phyloP scores from a whole-genome alignment of 1,140 invertebrate species.

The Drusus annulatus region DNA sequence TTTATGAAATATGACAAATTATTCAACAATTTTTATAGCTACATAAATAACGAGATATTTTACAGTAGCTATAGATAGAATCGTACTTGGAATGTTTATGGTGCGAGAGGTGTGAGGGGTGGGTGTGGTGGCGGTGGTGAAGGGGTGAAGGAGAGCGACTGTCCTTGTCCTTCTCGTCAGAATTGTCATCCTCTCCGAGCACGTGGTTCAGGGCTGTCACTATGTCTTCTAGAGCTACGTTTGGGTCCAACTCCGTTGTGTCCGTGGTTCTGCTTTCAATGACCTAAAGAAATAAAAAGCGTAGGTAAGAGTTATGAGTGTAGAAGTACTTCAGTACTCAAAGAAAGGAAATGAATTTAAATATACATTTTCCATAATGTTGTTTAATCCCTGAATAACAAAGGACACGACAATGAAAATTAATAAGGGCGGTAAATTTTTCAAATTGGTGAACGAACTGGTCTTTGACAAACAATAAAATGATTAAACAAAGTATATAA shows the following conservation, averaged over 20 bases:
- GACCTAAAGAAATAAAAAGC: conserved; percentile 63
- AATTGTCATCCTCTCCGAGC: conserved; percentile 59
- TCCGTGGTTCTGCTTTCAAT: conserved; percentile 73
- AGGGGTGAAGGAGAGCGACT: conserved; percentile 58
- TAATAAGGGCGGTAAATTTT: too few species aligned
- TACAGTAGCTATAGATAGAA: too few species aligned
- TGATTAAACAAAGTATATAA: too few species aligned
- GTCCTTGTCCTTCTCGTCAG: conserved; percentile 62
- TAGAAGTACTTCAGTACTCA: not conserved
- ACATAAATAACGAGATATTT: too few species aligned
- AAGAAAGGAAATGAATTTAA: too few species aligned
- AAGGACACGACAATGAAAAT: too few species aligned
- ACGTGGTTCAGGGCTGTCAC: conserved; percentile 73
- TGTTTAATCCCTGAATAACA: too few species aligned
- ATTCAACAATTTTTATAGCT: too few species aligned
- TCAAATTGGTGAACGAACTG: too few species aligned
- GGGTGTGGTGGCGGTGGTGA: conserved; percentile 24
- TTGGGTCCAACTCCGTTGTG: conserved; percentile 73
- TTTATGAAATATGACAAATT: too few species aligned
- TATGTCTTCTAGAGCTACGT: conserved; percentile 77
- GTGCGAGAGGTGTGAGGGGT: conserved; percentile 44
- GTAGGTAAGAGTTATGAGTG: not conserved
- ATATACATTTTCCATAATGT: too few species aligned
- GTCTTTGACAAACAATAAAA: too few species aligned
- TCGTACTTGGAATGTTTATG: conserved; percentile 57